A percentile compares a stretch with the other conserved stretches of the same genome.
These are phyloP conservation scores for Morpho helenor DNA, from an alignment of 2,888 invertebrate genomes.

Conservation along the genomic window DNA sequence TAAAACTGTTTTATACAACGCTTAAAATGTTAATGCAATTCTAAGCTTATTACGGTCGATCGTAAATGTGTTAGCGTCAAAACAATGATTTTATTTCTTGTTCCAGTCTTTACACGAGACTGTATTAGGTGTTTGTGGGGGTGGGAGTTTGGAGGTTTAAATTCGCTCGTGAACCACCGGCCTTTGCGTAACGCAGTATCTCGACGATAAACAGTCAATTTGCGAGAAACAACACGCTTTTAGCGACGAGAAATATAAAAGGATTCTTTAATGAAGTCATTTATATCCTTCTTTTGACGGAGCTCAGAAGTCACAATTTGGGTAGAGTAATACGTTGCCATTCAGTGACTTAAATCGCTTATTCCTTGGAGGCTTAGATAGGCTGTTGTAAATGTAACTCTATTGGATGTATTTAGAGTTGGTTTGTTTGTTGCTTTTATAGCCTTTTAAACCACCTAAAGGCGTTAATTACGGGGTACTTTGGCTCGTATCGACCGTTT, in stretches of 20 bases:
- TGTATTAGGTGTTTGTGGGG: conserved; percentile 47
- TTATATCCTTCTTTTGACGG: conserved; percentile 43
- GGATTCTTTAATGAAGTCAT: conserved; percentile 57
- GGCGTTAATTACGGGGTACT: conserved; percentile 44
- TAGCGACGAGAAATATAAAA: conserved; percentile 48
- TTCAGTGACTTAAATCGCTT: conserved; percentile 39
- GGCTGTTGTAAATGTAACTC: conserved; percentile 41
- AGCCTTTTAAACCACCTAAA: conserved; percentile 51
- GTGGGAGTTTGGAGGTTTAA: conserved; percentile 41
- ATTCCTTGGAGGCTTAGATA: conserved; percentile 31
- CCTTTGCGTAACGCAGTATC: conserved; percentile 46
- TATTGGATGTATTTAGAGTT: conserved; percentile 51
- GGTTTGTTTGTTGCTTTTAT: conserved; percentile 46
- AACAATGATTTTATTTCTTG: conserved; percentile 55
- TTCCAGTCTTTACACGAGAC: conserved; percentile 40
- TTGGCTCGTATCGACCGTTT: conserved; percentile 28
- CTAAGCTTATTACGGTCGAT: conserved; percentile 5
- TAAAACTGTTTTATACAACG: conserved; percentile 5
- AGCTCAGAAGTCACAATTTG: conserved; percentile 36
- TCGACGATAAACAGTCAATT: conserved; percentile 62
- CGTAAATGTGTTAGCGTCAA: conserved; percentile 24
- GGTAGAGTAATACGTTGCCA: conserved; percentile 45
- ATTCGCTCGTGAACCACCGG: conserved; percentile 54
- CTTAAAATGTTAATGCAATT: conserved; percentile 10
- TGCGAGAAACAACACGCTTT: conserved; percentile 45